Evolutionary conservation across 2,888 invertebrate genomes (phyloP), one percentile per base, ranked within the genome.

Genomic region (Microctonus brassicae): DNA sequence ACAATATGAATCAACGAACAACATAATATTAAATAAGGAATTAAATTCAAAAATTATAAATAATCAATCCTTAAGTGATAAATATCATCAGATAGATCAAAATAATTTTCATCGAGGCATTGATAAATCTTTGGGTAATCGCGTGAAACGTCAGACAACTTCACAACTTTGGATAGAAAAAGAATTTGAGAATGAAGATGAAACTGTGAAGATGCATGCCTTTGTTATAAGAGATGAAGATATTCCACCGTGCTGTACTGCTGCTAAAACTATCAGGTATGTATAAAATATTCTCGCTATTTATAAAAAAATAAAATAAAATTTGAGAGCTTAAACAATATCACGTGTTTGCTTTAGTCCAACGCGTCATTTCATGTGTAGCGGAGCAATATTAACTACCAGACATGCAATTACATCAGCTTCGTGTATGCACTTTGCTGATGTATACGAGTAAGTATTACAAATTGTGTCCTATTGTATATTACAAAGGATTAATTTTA

Each of bases 361-460:
- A 36, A 74, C 69, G 7, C 75, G 82, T 60, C 80, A 80, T 61
- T 82, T 79, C 68, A 78, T 81, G 78, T 82, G 81, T 75, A 80
- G 78, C 70, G 82, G 80, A 36, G 75, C 75, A 3, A 70, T 82
- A 22, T 53, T 82, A 52, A 77, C 70, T 36, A 39, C 65, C 5
- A 76, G 67, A 57, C 77, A 76, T 55, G 78, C 78, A 26, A 70
- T 81, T 62, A 80, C 81, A 13, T 75, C 80, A 13, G 81, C 80
- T 2, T 76, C 81, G 6, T 82, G 81, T 24, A 69, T 80, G 36
- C 77, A 78, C 58, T 76, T 66, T 24, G 81, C 81, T 17, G 72
- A 77, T 62, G 69, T 81, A 65, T 68, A 77, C 53, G 75, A 79
- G 80, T 80, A 74, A 78, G 79, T 74, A 67, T 63, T n/a, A n/a